Conservation (phyloP, 2,888 invertebrate species). For the Rotaria magnacalcarata region DNA sequence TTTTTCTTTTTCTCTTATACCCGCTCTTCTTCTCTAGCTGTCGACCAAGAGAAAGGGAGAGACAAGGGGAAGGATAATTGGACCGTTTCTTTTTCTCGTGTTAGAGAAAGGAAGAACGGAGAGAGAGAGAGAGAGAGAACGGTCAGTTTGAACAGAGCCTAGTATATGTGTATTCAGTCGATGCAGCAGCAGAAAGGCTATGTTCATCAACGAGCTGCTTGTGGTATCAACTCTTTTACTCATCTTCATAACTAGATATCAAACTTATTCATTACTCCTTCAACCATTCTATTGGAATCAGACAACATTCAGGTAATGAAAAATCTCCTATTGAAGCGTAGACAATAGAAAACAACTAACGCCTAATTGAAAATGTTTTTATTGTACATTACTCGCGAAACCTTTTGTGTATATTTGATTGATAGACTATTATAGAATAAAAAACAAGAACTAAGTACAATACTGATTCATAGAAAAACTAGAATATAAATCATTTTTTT, state of each 20-base stretch:
- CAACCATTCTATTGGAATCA: slow-evolving; percentile 35
- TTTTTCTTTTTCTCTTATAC: slow-evolving; percentile 5
- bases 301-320: slow-evolving; percentile 9
- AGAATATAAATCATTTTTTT: not conserved
- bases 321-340: not conserved
- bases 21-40: not conserved
- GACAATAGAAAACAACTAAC: not conserved
- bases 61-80: slow-evolving; percentile 5
- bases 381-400: not conserved
- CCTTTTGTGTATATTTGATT: not conserved
- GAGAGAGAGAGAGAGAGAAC: not conserved
- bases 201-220: not conserved
- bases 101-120: not conserved
- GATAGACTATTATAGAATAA: not conserved
- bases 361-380: not conserved
- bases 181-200: slow-evolving; percentile 10
- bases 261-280: not conserved
- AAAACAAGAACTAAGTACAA: not conserved
- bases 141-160: not conserved
- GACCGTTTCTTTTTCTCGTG: slow-evolving; percentile 28
- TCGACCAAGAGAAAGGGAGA: not conserved
- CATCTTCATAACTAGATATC: slow-evolving; percentile 26
- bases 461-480: not conserved
- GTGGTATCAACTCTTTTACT: slow-evolving; percentile 17
- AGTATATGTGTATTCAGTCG: slow-evolving; percentile 20